Evolutionary conservation across 1,140 invertebrate species (phyloP), one percentile per base, ranked within the genome.

Genomic region (Mercenaria mercenaria): DNA sequence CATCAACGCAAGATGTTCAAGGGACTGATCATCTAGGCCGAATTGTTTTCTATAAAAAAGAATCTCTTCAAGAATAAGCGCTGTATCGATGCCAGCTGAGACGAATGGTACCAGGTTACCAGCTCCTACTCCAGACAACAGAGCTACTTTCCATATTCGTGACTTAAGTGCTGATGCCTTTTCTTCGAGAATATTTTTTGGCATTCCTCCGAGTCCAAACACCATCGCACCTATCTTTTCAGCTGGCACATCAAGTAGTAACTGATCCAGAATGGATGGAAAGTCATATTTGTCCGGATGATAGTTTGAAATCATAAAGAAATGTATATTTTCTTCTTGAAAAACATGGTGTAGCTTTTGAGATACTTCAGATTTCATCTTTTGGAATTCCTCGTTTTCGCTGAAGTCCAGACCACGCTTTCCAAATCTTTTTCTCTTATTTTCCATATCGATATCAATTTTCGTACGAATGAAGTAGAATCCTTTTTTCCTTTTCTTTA

Each of bases 201-300:
- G 23, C 23, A 52, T 23, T 52, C 11, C 23, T 52, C 23, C 50
- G 10, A 52, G 23, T 13, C 50, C 50, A 23, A 52, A 23, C 50
- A 52, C 50, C 11, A 52, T 13, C 10, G 50, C 10, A 52, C 50
- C 11, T 23, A 13, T 10, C 10, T 52, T 10, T 23, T 52, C 50
- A 10, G 50, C 11, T 23, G 50, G 23, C 23, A 23, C 50, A 23
- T 52, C 50, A 10, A 52, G 10, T 13, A 52, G 11, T 52, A 52
- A 13, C 10, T 10, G 11, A 23, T 52, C 23, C 50, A 23, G 23
- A 13, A 52, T 13, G 10, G 10, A 13, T 1, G 23, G 23, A n/a
- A 77, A 77, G n/a, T 77, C 74, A 43, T 41, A 77, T 43, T 37
- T 20, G 23, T 43, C n/a, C n/a, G n/a, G n/a, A n/a, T n/a, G n/a